Conservation (phyloP, 2,888 invertebrate species). For the Epiblema foenella region DNA sequence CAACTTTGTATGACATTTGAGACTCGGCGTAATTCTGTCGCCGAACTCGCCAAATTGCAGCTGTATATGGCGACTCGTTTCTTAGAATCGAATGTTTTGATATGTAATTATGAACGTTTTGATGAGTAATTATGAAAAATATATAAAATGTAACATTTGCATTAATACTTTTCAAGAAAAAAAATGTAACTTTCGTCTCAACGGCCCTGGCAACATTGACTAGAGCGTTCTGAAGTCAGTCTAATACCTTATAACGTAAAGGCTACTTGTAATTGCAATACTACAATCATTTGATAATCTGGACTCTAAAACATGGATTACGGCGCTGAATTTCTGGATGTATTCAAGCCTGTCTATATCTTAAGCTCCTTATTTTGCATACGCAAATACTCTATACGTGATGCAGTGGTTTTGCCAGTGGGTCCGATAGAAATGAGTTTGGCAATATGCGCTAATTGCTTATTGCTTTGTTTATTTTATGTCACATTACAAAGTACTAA, state of each 20-base stretch:
- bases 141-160: too few relatives aligned
- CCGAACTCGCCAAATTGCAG: too few relatives aligned
- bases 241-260: not conserved
- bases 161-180: too few relatives aligned
- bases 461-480: constrained; percentile 8
- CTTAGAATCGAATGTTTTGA: too few relatives aligned
- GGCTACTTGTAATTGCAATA: not conserved
- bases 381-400: constrained; percentile 8
- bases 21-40: too few relatives aligned
- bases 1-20: too few relatives aligned
- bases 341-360: constrained; percentile 1
- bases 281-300: not conserved
- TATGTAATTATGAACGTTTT: too few relatives aligned
- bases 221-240: not conserved
- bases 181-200: too few relatives aligned
- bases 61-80: too few relatives aligned
- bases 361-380: constrained; percentile 22
- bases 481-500: constrained; percentile 3
- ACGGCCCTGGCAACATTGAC: too few relatives aligned
- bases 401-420: not conserved
- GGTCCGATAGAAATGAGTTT: not conserved
- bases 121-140: too few relatives aligned
- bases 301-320: not conserved
- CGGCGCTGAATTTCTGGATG: not conserved
- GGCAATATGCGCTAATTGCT: not conserved